Base-by-base conservation (phyloP, 2,888 invertebrate species). In the Clepsis dumicolana region DNA sequence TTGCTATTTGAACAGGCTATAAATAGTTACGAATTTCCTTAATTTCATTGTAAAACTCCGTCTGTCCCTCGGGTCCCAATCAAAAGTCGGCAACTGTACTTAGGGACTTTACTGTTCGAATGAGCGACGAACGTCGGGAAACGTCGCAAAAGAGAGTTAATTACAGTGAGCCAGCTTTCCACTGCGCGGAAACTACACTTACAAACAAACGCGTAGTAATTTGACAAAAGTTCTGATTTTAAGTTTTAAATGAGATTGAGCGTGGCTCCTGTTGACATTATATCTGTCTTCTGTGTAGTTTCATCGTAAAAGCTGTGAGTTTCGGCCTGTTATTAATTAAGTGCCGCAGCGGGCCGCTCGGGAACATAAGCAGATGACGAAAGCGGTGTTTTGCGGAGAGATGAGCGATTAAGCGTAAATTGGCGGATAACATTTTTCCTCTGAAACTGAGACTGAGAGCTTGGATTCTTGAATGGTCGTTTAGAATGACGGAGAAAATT, bases 291-390 rank as follows among this genome's bases (percentile, higher is more conserved):
- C 53, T 32, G 60, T 54, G 16, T 8, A n/a, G 38, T 32, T 60
- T 38, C 27, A 7, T 61, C 44, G 14, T 27, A 21, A 27, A 14
- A 32, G 32, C 77, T 82, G 82, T 84, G 44, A 8, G 18, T 83
- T 84, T 81, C 77, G 81, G 82, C 81, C 84, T 83, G 78, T 85
- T 85, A 87, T 85, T 88, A 88, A 86, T 85, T 87, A 87, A 82
- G 78, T 82, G 82, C 78, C 82, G 79, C 75, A 57, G 73, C 71
- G 74, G 72, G 74, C 73, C 75, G 75, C 80, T 79, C 83, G 84
- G 81, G 82, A 87, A 85, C 73, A 67, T 70, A 70, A 52, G 66
- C 83, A 82, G 77, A 78, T 84, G 85, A 78, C 75, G 75, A 78
- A 75, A 79, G 64, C 70, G 71, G 71, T 80, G 78, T 80, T 82